Evolutionary conservation across 2,113 vertebrate species (phyloP).

Genomic region (Sprattus sprattus): DNA sequence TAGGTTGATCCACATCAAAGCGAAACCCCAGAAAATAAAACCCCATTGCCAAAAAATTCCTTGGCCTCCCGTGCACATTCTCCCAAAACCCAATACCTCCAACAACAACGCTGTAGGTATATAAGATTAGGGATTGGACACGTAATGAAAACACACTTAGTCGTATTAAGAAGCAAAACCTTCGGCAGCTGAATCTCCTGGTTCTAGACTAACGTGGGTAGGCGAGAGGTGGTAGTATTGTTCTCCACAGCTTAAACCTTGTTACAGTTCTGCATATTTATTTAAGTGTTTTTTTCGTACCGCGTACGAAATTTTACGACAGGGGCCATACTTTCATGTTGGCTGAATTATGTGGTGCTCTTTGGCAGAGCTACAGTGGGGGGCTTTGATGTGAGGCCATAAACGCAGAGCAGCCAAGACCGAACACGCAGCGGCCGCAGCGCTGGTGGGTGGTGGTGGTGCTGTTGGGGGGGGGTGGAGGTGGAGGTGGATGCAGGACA

Average conservation of each 20-base stretch:
- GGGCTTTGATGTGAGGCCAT: conserved; percentile 66
- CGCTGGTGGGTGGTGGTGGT: neutral
- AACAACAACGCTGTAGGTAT: conserved; percentile 53
- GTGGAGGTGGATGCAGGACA: conserved; percentile 53
- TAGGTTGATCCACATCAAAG: conserved; percentile 64
- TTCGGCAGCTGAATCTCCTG: conserved; percentile 38
- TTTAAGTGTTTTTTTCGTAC: conserved; percentile 40
- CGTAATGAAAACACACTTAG: conserved; percentile 41
- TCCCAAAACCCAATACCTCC: conserved; percentile 62
- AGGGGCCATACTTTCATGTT: conserved; percentile 59
- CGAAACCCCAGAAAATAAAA: conserved; percentile 59
- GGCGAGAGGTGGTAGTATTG: conserved; percentile 17
- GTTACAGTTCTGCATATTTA: conserved; percentile 53
- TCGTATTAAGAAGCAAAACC: conserved; percentile 37
- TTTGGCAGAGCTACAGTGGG: conserved; percentile 51
- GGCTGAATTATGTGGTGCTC: conserved; percentile 61
- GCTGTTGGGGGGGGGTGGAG: neutral
- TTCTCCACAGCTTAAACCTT: conserved; percentile 45
- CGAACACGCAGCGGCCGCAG: conserved; percentile 24
- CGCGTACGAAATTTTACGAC: conserved; percentile 56
- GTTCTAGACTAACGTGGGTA: conserved; percentile 30
- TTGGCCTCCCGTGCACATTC: conserved; percentile 60
- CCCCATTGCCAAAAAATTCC: conserved; percentile 56
- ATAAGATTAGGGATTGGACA: conserved; percentile 40
- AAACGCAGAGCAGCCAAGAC: conserved; percentile 52